A percentile compares a stretch with the other conserved stretches of the same genome.
These are phyloP conservation scores for Sorex araneus DNA, from an alignment of 2,113 vertebrate genomes.

Conservation along the genomic window DNA sequence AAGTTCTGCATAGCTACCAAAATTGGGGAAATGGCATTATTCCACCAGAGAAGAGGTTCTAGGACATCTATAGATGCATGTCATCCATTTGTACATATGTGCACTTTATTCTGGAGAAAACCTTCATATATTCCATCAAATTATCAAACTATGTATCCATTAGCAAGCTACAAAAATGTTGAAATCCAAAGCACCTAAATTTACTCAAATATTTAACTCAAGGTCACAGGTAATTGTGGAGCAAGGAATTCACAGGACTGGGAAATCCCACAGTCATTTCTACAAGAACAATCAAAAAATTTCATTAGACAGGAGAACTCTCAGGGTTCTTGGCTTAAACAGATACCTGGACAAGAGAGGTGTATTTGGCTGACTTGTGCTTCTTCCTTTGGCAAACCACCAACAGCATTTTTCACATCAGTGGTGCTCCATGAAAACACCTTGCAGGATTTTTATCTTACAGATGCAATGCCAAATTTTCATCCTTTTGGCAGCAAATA, in stretches of 20 bases:
- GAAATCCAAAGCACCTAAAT: background rate
- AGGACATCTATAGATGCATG: background rate
- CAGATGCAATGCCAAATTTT: conserved; percentile 72
- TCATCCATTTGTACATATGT: background rate
- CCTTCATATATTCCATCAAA: background rate
- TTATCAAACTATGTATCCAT: conserved; percentile 13
- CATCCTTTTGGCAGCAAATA: conserved; percentile 68
- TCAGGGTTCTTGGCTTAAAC: conserved; percentile 74
- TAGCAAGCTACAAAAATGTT: background rate
- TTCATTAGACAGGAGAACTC: conserved; percentile 61
- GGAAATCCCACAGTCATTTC: conserved; percentile 68
- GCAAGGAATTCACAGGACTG: background rate
- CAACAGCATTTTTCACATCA: conserved; percentile 81
- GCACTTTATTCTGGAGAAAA: background rate
- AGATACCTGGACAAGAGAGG: conserved; percentile 73
- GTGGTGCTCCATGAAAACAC: conserved; percentile 75
- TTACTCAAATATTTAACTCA: conserved; percentile 55
- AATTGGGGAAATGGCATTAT: background rate
- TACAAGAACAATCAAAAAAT: conserved; percentile 61
- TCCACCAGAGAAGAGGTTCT: background rate
- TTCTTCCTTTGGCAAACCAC: conserved; percentile 69
- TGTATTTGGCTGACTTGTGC: conserved; percentile 57
- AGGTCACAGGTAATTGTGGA: conserved; percentile 19
- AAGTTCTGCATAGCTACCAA: background rate
- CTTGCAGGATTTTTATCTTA: conserved; percentile 75